These are phyloP conservation scores for Pseudomyrmex sp. DNA, from an alignment of 1,140 invertebrate species.

Conservation along the genomic window DNA sequence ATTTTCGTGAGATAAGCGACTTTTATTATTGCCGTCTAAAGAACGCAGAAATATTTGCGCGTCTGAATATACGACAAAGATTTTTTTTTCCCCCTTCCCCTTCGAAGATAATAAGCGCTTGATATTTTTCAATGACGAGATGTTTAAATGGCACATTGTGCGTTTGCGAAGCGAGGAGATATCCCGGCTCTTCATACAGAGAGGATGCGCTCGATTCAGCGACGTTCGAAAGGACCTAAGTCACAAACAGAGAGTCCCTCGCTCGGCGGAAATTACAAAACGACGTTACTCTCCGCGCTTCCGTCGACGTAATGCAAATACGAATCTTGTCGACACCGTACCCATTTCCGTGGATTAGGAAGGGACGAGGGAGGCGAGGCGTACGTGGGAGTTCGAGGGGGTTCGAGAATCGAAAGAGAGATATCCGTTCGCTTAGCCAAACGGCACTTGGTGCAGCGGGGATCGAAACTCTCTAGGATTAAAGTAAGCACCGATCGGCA, in stretches of 20 bases:
- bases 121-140: too few relatives aligned
- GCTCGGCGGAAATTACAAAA: slow-evolving; percentile 78
- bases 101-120: background rate
- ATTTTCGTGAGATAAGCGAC: background rate
- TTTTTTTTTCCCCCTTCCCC: background rate
- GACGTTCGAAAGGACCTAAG: background rate
- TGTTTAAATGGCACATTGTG: too few relatives aligned
- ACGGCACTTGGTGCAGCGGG: slow-evolving; percentile 62
- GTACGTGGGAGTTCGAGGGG: slow-evolving; percentile 20
- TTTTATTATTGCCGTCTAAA: background rate
- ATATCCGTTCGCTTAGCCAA: slow-evolving; percentile 55
- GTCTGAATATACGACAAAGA: background rate
- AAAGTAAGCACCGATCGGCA: slow-evolving; percentile 62
- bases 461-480: slow-evolving; percentile 67
- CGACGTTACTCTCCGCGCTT: slow-evolving; percentile 77
- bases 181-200: background rate
- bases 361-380: slow-evolving; percentile 40
- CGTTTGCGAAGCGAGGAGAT: background rate
- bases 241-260: slow-evolving; percentile 46
- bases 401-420: slow-evolving; percentile 56
- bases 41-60: background rate
- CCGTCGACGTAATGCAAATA: slow-evolving; percentile 72
- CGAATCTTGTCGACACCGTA: slow-evolving; percentile 70
- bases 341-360: slow-evolving; percentile 77
- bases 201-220: background rate